These are phyloP conservation scores for Didymodactylos carnosus DNA, from an alignment of 2,888 invertebrate genomes.

Conservation along the genomic window DNA sequence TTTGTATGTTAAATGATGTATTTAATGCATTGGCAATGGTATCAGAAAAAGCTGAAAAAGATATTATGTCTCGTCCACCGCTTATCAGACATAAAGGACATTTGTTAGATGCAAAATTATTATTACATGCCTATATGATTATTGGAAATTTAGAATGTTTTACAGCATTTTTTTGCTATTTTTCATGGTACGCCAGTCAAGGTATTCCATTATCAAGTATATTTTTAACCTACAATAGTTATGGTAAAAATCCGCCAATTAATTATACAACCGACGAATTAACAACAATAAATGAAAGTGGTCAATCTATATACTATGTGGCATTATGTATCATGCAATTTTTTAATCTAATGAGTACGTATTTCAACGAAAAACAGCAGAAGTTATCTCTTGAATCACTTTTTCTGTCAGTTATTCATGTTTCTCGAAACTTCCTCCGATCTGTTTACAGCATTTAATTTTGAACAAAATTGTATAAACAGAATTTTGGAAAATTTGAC, in stretches of 20 bases:
- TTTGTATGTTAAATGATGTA: neutral
- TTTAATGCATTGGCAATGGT: constrained; percentile 2
- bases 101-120: constrained; percentile 5
- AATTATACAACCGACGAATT: neutral
- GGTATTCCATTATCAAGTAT: neutral
- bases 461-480: no score
- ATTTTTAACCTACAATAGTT: neutral
- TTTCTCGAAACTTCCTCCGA: no score
- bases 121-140: constrained; percentile 3
- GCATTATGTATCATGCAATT: constrained; percentile 4
- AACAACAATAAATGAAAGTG: neutral
- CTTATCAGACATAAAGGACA: neutral
- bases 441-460: no score
- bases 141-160: neutral
- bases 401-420: no score
- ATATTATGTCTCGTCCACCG: constrained; percentile 2
- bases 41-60: constrained; percentile 2
- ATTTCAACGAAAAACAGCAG: no score
- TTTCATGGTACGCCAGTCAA: neutral
- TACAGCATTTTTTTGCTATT: neutral
- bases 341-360: constrained; percentile 7
- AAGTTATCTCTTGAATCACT: no score
- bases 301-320: constrained; percentile 2
- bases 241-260: neutral
- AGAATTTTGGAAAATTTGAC: no score